Evolutionary conservation across 2,113 vertebrate species (phyloP), one percentile per base, ranked within the genome.

Genomic region (Scatophagus argus): DNA sequence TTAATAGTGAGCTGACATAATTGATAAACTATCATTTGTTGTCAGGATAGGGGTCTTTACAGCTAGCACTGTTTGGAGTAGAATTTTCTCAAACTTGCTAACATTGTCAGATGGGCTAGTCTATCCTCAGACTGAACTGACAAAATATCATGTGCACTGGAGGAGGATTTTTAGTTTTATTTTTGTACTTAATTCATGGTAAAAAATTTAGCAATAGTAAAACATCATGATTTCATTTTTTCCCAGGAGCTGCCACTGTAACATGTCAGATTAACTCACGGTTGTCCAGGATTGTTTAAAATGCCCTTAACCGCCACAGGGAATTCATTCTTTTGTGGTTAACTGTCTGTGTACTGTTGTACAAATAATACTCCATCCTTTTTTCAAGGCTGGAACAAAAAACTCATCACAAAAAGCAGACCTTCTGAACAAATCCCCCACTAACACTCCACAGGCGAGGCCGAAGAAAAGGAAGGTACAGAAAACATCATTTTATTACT

Each of bases 381-480:
- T 60, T 81, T 62, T 32, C n/a, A 82, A 93, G 92, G 74, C 8
- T 38, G 69, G 23, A 69, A 38, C 23, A 27, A 79, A 32, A 29
- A 73, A 32, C 3, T 2, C 44, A 29, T 10, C 44, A 27, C 77
- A 79, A 52, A 61, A 71, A 54, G 43, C 29, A 34, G 74, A 86
- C 17, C 23, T 34, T 63, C 43, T 6, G 8, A 79, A 44, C 38
- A 77, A 80, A 31, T 44, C 55, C 41, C 72, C 41, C 39, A n/a
- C 43, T 1, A 46, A 76, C 2, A 19, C 29, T 38, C 32, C 68
- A 31, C 67, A 85, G 17, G 17, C 63, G 2, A 83, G 63, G 29
- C 70, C 54, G 8, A 89, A 86, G 77, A 91, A 87, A 85, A 89
- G 80, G 43, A 93, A 93, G 93, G 94, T 94, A 90, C 8, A 54